Evolutionary conservation across 2,797 vertebrate genomes (phyloP), one percentile per base, ranked within the genome.

Genomic region (Sebastes hopkinsi): DNA sequence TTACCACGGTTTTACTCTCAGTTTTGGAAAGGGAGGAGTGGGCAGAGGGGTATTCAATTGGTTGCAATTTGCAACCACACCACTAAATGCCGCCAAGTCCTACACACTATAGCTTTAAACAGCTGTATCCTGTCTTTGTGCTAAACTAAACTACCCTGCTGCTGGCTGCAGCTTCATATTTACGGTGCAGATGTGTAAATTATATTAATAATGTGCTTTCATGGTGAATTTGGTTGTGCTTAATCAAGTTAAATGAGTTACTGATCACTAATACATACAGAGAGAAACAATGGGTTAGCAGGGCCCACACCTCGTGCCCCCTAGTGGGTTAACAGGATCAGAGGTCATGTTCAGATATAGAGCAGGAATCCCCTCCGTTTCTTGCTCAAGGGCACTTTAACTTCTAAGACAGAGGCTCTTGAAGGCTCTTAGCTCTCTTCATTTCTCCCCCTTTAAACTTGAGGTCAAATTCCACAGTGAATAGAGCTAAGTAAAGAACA

Each of bases 81-180:
- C 1, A 50, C 46, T 50, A 50, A 3, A 20, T 20, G 46, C 8
- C 2, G 6, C 7, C 18, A 50, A 50, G 16, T 50, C 46, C 8
- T 50, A 8, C 46, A 50, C 46, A 20, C 46, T 20, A 20, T 50
- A 50, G 46, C 46, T 50, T 50, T 50, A 50, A 50, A 50, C 27
- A 50, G 79, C 60, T 71, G 13, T 66, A 58, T 71, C 60, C 72
- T 52, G 29, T 52, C 9, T 66, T 71, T 60, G 50, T 52, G 29
- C 38, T 55, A 16, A 59, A 22, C 8, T 20, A 8, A 36, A 54
- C 52, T 54, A 54, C 52, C 20, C 14, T 0, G 0, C 10, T 55
- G 65, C 11, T 54, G 58, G 3, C n/a, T 62, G 8, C 32, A 23
- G 27, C 13, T 65, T 69, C 4, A 58, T 62, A 32, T 64, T 54